These are phyloP conservation scores for Carassius carassius DNA, from an alignment of 2,113 vertebrate genomes.

Conservation along the genomic window DNA sequence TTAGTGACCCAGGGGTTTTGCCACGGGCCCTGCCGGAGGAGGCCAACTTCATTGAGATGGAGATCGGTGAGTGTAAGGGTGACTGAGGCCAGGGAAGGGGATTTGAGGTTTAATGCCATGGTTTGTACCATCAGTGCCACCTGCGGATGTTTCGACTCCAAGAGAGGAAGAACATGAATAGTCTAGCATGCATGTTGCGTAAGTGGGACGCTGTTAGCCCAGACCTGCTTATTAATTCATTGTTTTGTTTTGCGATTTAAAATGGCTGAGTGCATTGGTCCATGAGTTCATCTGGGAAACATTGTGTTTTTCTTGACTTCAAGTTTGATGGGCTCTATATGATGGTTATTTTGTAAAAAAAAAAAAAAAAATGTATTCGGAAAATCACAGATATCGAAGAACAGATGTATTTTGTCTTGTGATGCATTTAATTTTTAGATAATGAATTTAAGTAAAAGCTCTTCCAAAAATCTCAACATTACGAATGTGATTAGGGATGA, in stretches of 20 bases:
- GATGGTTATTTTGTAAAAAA: neutral
- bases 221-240: slow-evolving; percentile 65
- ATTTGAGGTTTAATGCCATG: neutral
- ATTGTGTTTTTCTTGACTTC: slow-evolving; percentile 14
- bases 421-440: neutral
- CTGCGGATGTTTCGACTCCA: neutral
- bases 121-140: neutral
- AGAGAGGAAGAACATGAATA: slow-evolving; percentile 57
- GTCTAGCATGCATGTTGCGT: slow-evolving; percentile 45
- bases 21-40: slow-evolving; percentile 92
- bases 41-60: slow-evolving; percentile 97
- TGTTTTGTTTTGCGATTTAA: slow-evolving; percentile 43
- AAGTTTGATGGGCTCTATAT: neutral
- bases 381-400: neutral
- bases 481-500: too few species aligned
- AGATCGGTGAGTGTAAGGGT: slow-evolving; percentile 85
- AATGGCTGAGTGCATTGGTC: slow-evolving; percentile 32
- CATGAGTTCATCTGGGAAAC: slow-evolving; percentile 19
- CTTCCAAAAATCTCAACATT: neutral
- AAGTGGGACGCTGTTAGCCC: slow-evolving; percentile 43
- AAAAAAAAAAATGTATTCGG: neutral
- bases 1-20: slow-evolving; percentile 96
- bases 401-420: neutral
- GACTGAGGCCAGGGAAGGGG: neutral
- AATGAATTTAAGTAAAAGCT: neutral